A percentile compares a stretch with the other conserved stretches of the same genome.
phyloP scores from a whole-genome alignment of 2,797 vertebrate genomes.

The Gallirallus australis region DNA sequence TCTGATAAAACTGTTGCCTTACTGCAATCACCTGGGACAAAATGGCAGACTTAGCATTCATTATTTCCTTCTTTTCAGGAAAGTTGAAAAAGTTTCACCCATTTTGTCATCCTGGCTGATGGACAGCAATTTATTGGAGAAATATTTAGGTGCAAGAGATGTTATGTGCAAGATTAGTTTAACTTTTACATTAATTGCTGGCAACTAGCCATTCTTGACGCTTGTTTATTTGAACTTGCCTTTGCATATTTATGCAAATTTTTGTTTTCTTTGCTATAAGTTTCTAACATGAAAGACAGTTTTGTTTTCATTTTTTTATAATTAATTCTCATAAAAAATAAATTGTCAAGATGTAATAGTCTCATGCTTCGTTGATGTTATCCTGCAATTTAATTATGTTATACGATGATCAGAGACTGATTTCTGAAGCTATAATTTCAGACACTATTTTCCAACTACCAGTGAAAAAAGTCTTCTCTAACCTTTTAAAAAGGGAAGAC shows the following conservation, averaged over 20 bases:
- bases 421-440: neutral
- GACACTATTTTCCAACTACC: neutral
- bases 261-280: neutral
- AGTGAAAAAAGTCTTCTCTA: neutral
- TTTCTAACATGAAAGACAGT: neutral
- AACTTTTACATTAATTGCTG: slow-evolving; percentile 14
- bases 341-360: neutral
- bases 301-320: neutral
- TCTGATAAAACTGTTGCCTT: neutral
- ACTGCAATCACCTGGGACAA: neutral
- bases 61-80: neutral
- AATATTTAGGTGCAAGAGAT: neutral
- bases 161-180: neutral
- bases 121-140: neutral
- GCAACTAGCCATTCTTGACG: neutral
- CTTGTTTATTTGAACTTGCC: slow-evolving; percentile 17
- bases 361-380: neutral
- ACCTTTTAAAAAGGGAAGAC: neutral
- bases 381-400: slow-evolving; percentile 10
- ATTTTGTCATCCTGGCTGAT: neutral
- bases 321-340: slow-evolving; percentile 34
- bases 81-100: neutral
- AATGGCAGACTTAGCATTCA: neutral
- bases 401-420: neutral
- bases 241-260: neutral